Percentiles rank a stretch among this genome's conserved stretches.
These are phyloP conservation scores for Drymonia ruficornis DNA, from an alignment of 2,888 invertebrate genomes.

Conservation along the genomic window DNA sequence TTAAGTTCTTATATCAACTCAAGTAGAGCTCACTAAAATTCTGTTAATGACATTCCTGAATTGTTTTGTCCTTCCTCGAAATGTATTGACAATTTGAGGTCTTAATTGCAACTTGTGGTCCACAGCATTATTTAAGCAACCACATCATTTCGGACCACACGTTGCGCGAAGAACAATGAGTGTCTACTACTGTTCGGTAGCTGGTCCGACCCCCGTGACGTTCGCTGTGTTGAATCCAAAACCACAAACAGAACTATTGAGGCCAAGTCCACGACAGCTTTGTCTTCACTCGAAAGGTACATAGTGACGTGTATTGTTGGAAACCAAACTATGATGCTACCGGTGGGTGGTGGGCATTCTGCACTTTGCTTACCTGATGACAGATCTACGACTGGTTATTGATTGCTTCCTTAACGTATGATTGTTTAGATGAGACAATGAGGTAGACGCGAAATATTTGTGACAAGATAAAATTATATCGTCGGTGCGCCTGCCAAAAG, in stretches of 20 bases:
- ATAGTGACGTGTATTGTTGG: slow-evolving; percentile 62
- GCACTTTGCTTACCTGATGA: slow-evolving; percentile 63
- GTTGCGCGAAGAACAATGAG: slow-evolving; percentile 69
- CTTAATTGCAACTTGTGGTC: slow-evolving; percentile 57
- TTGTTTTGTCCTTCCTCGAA: slow-evolving; percentile 26
- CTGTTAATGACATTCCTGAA: neutral
- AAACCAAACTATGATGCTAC: slow-evolving; percentile 76
- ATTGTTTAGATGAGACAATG: neutral
- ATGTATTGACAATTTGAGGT: slow-evolving; percentile 30
- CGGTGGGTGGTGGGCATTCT: slow-evolving; percentile 68
- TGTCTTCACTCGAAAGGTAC: slow-evolving; percentile 57
- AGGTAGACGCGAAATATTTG: slow-evolving; percentile 12
- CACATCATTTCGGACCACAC: slow-evolving; percentile 71
- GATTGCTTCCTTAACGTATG: slow-evolving; percentile 60
- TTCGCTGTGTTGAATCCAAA: slow-evolving; percentile 63
- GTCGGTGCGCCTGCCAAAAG: too few relatives aligned
- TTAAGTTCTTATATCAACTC: neutral
- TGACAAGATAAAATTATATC: too few relatives aligned
- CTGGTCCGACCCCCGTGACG: slow-evolving; percentile 58
- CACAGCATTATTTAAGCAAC: slow-evolving; percentile 53
- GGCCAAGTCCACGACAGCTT: slow-evolving; percentile 42
- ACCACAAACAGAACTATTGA: slow-evolving; percentile 76
- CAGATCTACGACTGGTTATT: slow-evolving; percentile 71
- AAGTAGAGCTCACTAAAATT: neutral
- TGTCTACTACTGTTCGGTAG: slow-evolving; percentile 72